Evolutionary conservation across 1,140 invertebrate species (phyloP), one percentile per base, ranked within the genome.

Genomic region (Tetramorium simillimum): DNA sequence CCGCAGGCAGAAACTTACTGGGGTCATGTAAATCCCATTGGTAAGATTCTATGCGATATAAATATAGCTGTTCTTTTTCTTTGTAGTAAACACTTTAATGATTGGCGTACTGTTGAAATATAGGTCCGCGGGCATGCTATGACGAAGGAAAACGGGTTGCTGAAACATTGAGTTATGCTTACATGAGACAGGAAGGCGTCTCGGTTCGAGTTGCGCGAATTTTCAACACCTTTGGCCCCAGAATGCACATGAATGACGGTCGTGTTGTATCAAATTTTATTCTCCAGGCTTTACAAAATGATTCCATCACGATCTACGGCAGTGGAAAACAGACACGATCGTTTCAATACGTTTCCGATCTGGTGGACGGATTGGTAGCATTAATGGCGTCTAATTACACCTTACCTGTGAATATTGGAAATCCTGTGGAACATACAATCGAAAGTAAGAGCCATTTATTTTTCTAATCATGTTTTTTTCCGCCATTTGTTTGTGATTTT

Each of bases 201-300:
- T 96, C 98, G 77, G 98, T 99, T 5, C 96, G 99, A 86, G 99
- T 99, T 37, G 99, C 99, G 0, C 96, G 99, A 88, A 99, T 99
- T 89, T 99, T 99, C 93, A 99, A 99, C 94, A 99, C 99, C 0
- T 99, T 99, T 94, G 99, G 99, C n/a, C 99, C 99, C 0, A 95
- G 99, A 93, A 99, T 99, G 99, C 99, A 99, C 93, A 99, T 99
- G 96, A 99, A 99, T 92, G 99, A 99, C 96, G 99, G 99, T 6
- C 96, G 99, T 60, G 99, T 99, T 3, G 99, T 99, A 0, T 99
- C 99, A 16, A 99, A 99, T 96, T 99, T 99, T 93, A 99, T 99
- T 88, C 96, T 99, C 65, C 99, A 99, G 96, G 98, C 99, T 9
- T 95, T 99, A 70, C 97, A 99, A 94, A 98, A 99, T 95, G 96